These are phyloP conservation scores for Frankliniella intonsa DNA, from an alignment of 2,888 invertebrate genomes.

Conservation along the genomic window DNA sequence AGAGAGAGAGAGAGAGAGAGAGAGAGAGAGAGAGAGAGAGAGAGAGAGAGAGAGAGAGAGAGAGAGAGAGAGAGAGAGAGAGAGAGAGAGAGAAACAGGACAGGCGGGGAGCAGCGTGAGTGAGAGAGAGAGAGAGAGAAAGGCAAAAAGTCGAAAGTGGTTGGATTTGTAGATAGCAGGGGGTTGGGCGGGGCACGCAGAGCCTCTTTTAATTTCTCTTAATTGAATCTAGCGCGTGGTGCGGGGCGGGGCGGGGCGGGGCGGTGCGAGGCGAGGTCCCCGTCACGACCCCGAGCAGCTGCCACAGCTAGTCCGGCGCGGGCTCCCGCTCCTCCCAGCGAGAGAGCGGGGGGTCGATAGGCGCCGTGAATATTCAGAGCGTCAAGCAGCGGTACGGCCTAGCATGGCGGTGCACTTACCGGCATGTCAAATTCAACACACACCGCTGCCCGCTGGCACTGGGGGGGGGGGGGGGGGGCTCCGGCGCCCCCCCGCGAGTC, in stretches of 20 bases:
- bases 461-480: not conserved
- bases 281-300: not conserved
- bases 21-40: no score
- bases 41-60: no score
- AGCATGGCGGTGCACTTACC: not conserved
- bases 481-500: not conserved
- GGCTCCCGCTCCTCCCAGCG: not conserved
- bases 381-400: not conserved
- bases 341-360: not conserved
- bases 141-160: not conserved
- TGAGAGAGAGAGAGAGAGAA: not conserved
- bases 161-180: not conserved
- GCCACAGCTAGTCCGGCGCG: not conserved
- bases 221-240: not conserved
- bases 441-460: no score
- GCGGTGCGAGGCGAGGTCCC: not conserved
- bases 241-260: not conserved
- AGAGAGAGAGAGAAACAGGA: no score
- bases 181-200: not conserved
- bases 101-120: no score
- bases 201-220: constrained; percentile 12
- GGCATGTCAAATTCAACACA: not conserved
- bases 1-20: no score
- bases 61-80: no score
- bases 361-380: constrained; percentile 7